A percentile compares a stretch with the other conserved stretches of the same genome.
Conservation (phyloP, 2,888 invertebrate genomes). For the Caradrina clavipalpis region DNA sequence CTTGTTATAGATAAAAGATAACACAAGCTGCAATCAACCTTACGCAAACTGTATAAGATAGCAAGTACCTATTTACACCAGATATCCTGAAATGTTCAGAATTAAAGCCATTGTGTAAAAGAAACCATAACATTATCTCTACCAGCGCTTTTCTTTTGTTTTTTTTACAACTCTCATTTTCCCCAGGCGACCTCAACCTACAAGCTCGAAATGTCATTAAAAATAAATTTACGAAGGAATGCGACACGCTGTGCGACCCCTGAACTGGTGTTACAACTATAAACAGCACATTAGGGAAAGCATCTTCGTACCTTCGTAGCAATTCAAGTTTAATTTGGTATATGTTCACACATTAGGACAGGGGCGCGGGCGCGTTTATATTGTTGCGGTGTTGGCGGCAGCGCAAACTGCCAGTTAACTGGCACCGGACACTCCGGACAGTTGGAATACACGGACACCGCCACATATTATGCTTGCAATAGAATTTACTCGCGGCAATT, state of each 20-base stretch:
- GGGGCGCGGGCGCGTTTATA: conserved; percentile 69
- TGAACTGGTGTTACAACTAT: conserved; percentile 60
- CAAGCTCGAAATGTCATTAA: conserved; percentile 52
- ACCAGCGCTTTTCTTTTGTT: conserved; percentile 41
- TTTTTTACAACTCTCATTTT: conserved; percentile 34
- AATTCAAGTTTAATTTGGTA: conserved; percentile 71
- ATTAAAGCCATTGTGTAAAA: conserved; percentile 27
- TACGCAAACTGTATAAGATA: conserved; percentile 8
- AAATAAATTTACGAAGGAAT: conserved; percentile 55
- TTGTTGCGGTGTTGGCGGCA: conserved; percentile 74
- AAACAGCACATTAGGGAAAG: conserved; percentile 69
- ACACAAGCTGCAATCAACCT: conserved; percentile 8
- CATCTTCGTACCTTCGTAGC: conserved; percentile 63
- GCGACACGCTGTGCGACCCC: conserved; percentile 46
- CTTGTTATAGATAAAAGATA: not conserved
- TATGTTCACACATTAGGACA: conserved; percentile 73
- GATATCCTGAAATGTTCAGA: conserved; percentile 20
- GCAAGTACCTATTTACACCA: conserved; percentile 6
- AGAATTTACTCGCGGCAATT: conserved; percentile 69
- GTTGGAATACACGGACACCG: conserved; percentile 50
- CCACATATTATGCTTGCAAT: conserved; percentile 69
- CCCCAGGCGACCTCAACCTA: conserved; percentile 39
- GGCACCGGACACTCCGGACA: conserved; percentile 58
- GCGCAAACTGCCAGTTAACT: conserved; percentile 74
- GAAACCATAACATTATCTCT: conserved; percentile 37